Evolutionary conservation across 1,140 invertebrate genomes (phyloP), one percentile per base, ranked within the genome.

Genomic region (Drosophila sturtevanti): DNA sequence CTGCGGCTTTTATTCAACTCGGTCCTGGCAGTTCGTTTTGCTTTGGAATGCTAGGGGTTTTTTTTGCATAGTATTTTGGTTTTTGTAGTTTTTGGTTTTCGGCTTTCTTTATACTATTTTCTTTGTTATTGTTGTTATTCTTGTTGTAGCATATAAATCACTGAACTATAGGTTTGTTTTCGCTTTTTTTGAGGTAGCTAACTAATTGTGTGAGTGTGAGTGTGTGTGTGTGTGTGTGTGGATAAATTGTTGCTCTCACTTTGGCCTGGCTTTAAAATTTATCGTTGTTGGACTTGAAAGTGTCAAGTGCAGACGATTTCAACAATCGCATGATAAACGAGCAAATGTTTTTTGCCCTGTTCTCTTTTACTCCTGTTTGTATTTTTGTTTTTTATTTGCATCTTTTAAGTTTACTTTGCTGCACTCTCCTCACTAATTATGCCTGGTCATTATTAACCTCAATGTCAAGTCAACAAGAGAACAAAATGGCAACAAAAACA

Each of bases 231-330:
- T 34, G 54, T 61, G 31, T 31, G 22, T 61, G 59, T 38, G 72
- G 72, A 76, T 77, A 77, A 77, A 77, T 77, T 77, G 66, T 77
- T 76, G 68, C 73, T 81, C 79, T 81, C 79, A 78, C 54, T 78
- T 73, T 73, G 75, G 73, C 18, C 63, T 85, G 81, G 68, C 64
- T 75, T 85, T 66, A 85, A 85, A 56, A 85, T 85, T 85, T 87
- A 85, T 87, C 71, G 62, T 81, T 87, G 61, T 59, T 16, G 56
- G 55, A 61, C 61, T 35, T 61, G 56, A 54, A 77, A 69, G 79
- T 86, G 81, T 86, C 81, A 86, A 82, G 67, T 82, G 74, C 81
- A 86, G 72, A 69, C 73, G 65, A 77, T 60, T 77, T 77, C 59
- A 56, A 77, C 65, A 77, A 76, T 77, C 59, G 79, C 63, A 72